These are phyloP conservation scores for Drosophila trichaetosa DNA, from an alignment of 2,888 invertebrate genomes.

Conservation along the genomic window DNA sequence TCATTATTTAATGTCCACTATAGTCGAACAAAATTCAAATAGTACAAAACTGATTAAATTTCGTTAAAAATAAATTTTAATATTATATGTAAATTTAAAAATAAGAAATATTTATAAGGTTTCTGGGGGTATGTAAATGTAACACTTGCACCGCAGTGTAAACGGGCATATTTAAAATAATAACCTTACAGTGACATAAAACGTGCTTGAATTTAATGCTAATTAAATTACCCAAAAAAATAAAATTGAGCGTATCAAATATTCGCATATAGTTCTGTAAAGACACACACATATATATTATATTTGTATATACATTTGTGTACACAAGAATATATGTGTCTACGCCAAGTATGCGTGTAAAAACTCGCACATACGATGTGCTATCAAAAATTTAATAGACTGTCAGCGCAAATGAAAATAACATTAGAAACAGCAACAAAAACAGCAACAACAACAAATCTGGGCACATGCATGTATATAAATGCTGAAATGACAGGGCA, in stretches of 20 bases:
- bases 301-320: background rate
- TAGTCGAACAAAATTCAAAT: background rate
- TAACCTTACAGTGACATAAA: background rate
- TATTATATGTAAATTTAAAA: background rate
- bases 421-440: constrained; percentile 26
- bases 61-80: background rate
- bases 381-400: constrained; percentile 74
- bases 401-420: constrained; percentile 49
- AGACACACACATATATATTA: background rate
- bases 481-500: constrained; percentile 43
- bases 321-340: constrained; percentile 1
- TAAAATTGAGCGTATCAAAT: constrained; percentile 28
- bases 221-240: constrained; percentile 61
- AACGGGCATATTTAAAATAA: background rate
- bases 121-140: background rate
- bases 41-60: background rate
- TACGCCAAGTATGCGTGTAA: constrained; percentile 9
- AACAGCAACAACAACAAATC: constrained; percentile 16
- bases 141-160: background rate
- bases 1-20: background rate
- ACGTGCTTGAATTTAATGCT: constrained; percentile 21
- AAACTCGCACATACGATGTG: constrained; percentile 43
- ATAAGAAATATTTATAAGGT: background rate
- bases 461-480: constrained; percentile 30
- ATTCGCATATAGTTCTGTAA: background rate